Evolutionary conservation across 2,888 invertebrate genomes (phyloP), one percentile per base, ranked within the genome.

Genomic region (Philonicus albiceps): DNA sequence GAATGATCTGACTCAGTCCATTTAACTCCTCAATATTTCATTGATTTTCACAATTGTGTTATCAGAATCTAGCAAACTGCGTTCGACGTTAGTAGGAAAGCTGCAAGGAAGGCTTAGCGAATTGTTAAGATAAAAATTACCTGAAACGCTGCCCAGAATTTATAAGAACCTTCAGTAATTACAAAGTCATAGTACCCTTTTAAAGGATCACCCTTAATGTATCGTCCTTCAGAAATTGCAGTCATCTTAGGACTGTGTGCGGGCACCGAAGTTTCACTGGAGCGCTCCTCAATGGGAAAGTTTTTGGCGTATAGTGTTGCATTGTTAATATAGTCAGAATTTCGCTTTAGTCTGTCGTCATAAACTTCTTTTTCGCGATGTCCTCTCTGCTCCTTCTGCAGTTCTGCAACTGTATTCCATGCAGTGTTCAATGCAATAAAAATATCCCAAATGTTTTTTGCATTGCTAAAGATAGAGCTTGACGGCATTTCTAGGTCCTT

Each of bases 61-160:
- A 49, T 80, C 80, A 80, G 49, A 80, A 49, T 8, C 11, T 31
- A 30, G 49, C n/a, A 27, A 16, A 43, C 16, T 30, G 43, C 11
- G 27, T n/a, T n/a, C n/a, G 11, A 5, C 27, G 2, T 27, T 64
- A 43, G 8, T 64, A 83, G n/a, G 22, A 34, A n/a, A 22, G 30
- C n/a, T 40, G 22, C 13, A 3, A 13, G 37, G 4, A 22, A n/a
- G n/a, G 6, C 11, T 34, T n/a, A 16, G 37, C 22, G 55, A 34
- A 64, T 34, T 40, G 19, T 16, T 31, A 64, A 43, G 37, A 49
- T 80, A 80, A 83, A 55, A 83, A 90, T 92, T 91, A 96, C 96
- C 94, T 97, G 97, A 91, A 97, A 97, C 8, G 94, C 96, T 49
- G 97, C 96, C 97, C 97, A 97, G 92, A 97, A 97, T 91, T 97